Percentiles rank a stretch among this genome's conserved stretches.
Evolutionary conservation across 2,113 vertebrate genomes (phyloP).

Genomic region (Callopanchax toddi): DNA sequence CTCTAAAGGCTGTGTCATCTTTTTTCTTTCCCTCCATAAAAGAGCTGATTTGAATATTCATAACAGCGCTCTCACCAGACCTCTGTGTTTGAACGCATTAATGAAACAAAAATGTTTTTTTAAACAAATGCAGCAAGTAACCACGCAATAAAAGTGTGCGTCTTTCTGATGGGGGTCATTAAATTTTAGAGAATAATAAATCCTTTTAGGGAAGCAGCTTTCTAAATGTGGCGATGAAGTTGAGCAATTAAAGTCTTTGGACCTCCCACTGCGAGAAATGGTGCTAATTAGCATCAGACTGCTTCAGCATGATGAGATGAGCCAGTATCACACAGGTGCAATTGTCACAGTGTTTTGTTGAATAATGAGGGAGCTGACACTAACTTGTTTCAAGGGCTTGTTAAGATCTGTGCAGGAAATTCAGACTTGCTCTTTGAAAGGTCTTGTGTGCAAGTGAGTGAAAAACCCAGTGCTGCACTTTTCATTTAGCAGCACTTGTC

Average conservation of each 20-base stretch:
- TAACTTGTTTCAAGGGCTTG: constrained; percentile 54
- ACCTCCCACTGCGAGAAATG: constrained; percentile 52
- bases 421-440: constrained; percentile 15
- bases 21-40: constrained; percentile 28
- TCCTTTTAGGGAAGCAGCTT: constrained; percentile 42
- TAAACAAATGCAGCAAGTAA: constrained; percentile 52
- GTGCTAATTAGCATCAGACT: constrained; percentile 71
- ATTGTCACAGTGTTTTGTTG: constrained; percentile 60
- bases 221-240: constrained; percentile 37
- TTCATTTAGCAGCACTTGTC: not conserved
- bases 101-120: constrained; percentile 46
- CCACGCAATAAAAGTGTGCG: constrained; percentile 59
- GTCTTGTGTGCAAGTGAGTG: constrained; percentile 22
- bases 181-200: constrained; percentile 70
- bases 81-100: constrained; percentile 52
- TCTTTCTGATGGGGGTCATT: constrained; percentile 62
- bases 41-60: constrained; percentile 69
- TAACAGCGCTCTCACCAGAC: constrained; percentile 27
- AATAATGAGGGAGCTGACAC: constrained; percentile 60
- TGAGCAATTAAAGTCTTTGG: constrained; percentile 71
- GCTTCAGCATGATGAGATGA: constrained; percentile 55
- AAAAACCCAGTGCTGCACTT: not conserved
- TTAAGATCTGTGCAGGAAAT: constrained; percentile 28
- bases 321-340: constrained; percentile 62
- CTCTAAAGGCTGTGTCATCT: constrained; percentile 31